phyloP scores from a whole-genome alignment of 2,113 vertebrate genomes.

The Larimichthys crocea region DNA sequence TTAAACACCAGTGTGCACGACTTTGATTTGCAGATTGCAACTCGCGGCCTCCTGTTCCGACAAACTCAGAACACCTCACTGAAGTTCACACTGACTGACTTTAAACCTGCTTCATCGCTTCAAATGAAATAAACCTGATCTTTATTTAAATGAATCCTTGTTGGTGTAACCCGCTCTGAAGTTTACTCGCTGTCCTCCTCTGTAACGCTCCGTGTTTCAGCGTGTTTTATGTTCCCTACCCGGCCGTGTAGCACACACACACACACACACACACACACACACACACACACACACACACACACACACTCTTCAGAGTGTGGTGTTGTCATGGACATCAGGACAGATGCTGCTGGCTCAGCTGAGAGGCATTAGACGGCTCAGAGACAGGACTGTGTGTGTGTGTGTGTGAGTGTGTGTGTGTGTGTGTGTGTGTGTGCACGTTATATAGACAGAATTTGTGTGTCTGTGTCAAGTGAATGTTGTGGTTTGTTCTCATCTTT shows the following conservation, averaged over 20 bases:
- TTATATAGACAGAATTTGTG: background rate
- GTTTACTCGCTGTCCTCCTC: background rate
- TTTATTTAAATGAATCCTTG: slow-evolving; percentile 5
- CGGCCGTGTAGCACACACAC: background rate
- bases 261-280: background rate
- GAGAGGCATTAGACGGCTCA: slow-evolving; percentile 59
- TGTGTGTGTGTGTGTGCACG: background rate
- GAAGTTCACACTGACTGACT: too few relatives aligned
- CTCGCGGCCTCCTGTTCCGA: too few relatives aligned
- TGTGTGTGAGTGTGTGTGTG: background rate
- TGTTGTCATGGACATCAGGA: slow-evolving; percentile 26
- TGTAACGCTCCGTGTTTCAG: background rate
- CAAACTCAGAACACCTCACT: too few relatives aligned
- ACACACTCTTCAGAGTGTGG: background rate
- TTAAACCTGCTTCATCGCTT: background rate
- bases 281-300: background rate
- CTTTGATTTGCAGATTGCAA: too few relatives aligned
- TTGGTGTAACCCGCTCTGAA: background rate
- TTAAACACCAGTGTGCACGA: too few relatives aligned
- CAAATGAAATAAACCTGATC: background rate
- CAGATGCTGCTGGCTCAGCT: slow-evolving; percentile 52
- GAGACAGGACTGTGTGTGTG: slow-evolving; percentile 50
- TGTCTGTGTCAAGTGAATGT: background rate
- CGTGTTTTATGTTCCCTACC: background rate
- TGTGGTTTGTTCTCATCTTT: background rate